Evolutionary conservation across 2,797 vertebrate species (phyloP).

Genomic region (Gymnothorax reevesii): DNA sequence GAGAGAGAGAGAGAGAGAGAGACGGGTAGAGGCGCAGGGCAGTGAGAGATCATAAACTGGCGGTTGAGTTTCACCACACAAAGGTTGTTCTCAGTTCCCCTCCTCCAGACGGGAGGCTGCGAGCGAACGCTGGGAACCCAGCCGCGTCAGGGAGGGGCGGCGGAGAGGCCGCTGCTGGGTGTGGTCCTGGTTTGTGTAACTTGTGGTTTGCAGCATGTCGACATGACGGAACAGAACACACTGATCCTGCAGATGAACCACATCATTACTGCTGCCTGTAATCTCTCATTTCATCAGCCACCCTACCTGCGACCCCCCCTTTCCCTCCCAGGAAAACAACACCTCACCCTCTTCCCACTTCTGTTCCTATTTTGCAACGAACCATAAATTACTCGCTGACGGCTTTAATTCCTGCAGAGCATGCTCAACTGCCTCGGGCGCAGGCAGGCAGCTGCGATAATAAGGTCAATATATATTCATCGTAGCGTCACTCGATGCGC

Average conservation of each 20-base stretch:
- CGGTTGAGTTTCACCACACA: not conserved
- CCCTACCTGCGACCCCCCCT: slow-evolving; percentile 59
- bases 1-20: not conserved
- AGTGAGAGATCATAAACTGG: not conserved
- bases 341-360: slow-evolving; percentile 44
- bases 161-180: not conserved
- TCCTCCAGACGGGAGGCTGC: not conserved
- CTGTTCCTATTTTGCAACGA: slow-evolving; percentile 58
- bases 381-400: slow-evolving; percentile 77
- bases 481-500: slow-evolving; percentile 74
- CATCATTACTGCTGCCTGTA: slow-evolving; percentile 59
- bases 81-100: not conserved
- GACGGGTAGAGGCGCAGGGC: slow-evolving; percentile 32
- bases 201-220: slow-evolving; percentile 50
- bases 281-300: slow-evolving; percentile 53
- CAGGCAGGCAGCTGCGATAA: slow-evolving; percentile 74
- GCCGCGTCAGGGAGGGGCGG: not conserved
- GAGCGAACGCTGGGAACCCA: not conserved
- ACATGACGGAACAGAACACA: slow-evolving; percentile 55
- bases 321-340: slow-evolving; percentile 55
- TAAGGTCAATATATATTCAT: slow-evolving; percentile 83
- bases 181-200: slow-evolving; percentile 45
- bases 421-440: slow-evolving; percentile 74
- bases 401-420: slow-evolving; percentile 76
- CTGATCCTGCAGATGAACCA: slow-evolving; percentile 47